Evolutionary conservation across 2,797 vertebrate species (phyloP), one percentile per base, ranked within the genome.

Genomic region (Darevskia mixta): DNA sequence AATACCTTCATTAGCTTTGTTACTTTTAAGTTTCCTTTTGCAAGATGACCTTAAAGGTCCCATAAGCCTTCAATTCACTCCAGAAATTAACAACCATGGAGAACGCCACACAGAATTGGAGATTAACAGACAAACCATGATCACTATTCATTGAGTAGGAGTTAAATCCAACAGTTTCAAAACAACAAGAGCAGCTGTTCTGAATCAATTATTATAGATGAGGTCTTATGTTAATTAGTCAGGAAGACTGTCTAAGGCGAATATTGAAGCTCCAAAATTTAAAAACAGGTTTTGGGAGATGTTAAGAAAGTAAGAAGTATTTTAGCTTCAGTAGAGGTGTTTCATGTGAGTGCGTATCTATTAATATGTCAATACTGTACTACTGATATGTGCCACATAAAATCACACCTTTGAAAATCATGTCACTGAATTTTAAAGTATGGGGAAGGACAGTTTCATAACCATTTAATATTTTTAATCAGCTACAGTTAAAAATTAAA

Each of bases 221-320:
- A 78, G 20, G 6, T 85, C 77, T 66, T 76, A 66, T 45, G 18
- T 29, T 64, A 66, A 77, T 25, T 29, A 45, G 32, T 32, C 43
- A 32, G 13, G 61, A 79, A 86, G 58, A 15, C 9, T 32, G 17
- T 11, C 29, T 66, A 35, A 78, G 23, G 23, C 75, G 55, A 79
- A 79, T 71, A 29, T 61, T 75, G 87, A n/a, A 76, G 5, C 32
- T 86, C 0, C 5, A 49, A 15, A 83, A 35, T 23, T 85, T 77
- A 85, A 87, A 88, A 91, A 81, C 0, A 84, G 64, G 85, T 38
- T 71, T 77, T 69, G 35, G 86, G 58, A 32, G 58, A 87, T 38
- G 61, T 38, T 85, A 80, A 88, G 78, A 71, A 85, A 92, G 7
- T 32, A 29, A 29, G 77, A 72, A 85, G 85, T 3, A 80, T 83